Evolutionary conservation across 1,140 invertebrate genomes (phyloP).

Genomic region (Nasonia vitripennis): DNA sequence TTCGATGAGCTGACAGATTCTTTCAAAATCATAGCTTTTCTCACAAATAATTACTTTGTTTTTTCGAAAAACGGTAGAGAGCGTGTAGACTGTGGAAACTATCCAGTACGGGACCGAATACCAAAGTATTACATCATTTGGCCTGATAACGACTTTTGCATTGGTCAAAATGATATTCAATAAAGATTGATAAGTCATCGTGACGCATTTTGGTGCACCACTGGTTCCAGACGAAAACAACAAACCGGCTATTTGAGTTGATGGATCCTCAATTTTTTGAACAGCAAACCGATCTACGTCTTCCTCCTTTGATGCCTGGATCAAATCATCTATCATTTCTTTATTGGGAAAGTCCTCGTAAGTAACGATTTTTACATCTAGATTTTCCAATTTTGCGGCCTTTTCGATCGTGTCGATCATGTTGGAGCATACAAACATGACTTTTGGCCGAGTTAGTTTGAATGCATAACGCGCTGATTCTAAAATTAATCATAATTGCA

Average conservation of each 20-base stretch:
- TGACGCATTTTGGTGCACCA: constrained; percentile 59
- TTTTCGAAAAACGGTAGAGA: constrained; percentile 2
- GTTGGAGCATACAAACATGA: constrained; percentile 61
- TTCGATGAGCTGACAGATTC: constrained; percentile 55
- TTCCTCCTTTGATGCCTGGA: constrained; percentile 4
- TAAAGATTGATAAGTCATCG: constrained; percentile 48
- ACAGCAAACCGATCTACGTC: constrained; percentile 44
- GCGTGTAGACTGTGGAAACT: constrained; percentile 36
- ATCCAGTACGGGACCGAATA: constrained; percentile 54
- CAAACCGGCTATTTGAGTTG: constrained; percentile 56
- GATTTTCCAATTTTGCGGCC: constrained; percentile 49
- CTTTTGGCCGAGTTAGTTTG: constrained; percentile 61
- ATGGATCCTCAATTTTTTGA: constrained; percentile 43
- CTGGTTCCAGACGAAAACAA: constrained; percentile 63
- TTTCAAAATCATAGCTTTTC: constrained; percentile 45
- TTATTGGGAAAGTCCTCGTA: constrained; percentile 54
- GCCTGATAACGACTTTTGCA: background rate
- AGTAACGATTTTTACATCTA: constrained; percentile 57
- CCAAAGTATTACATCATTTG: background rate
- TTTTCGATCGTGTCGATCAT: constrained; percentile 53
- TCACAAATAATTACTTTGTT: constrained; percentile 43
- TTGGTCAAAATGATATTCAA: background rate
- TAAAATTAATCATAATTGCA: background rate
- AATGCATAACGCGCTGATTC: constrained; percentile 55
- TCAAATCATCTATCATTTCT: constrained; percentile 50